phyloP scores from a whole-genome alignment of 2,113 vertebrate species.

The Xiphophorus maculatus region DNA sequence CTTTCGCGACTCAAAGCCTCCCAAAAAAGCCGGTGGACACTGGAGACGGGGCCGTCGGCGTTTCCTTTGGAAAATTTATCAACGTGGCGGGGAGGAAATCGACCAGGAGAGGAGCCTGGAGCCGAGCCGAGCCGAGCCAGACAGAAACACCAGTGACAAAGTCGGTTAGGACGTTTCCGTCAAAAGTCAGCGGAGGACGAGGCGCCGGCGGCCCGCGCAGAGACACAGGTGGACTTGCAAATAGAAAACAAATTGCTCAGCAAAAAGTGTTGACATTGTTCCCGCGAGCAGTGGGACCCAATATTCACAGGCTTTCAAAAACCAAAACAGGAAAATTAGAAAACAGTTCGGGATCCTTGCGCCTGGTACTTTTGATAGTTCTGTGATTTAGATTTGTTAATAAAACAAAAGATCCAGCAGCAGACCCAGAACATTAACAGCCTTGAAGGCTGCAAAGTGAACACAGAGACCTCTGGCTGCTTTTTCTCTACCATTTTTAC shows the following conservation, averaged over 20 bases:
- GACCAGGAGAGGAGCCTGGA: slow-evolving; percentile 6
- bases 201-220: slow-evolving; percentile 42
- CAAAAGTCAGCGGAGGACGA: slow-evolving; percentile 50
- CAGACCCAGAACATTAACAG: slow-evolving; percentile 19
- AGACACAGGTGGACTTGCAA: slow-evolving; percentile 74
- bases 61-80: neutral
- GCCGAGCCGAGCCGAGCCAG: neutral
- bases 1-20: slow-evolving; percentile 11
- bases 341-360: slow-evolving; percentile 15
- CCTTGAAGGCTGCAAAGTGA: slow-evolving; percentile 15
- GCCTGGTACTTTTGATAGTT: slow-evolving; percentile 4
- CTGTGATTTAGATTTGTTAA: slow-evolving; percentile 40
- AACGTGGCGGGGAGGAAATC: slow-evolving; percentile 10
- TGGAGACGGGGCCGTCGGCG: neutral
- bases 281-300: slow-evolving; percentile 29
- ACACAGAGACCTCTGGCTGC: slow-evolving; percentile 6
- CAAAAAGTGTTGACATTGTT: slow-evolving; percentile 52
- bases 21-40: neutral
- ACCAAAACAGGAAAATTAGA: slow-evolving; percentile 28
- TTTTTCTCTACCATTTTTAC: neutral
- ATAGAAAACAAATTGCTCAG: slow-evolving; percentile 74
- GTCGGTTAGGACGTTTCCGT: slow-evolving; percentile 59
- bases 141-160: slow-evolving; percentile 34
- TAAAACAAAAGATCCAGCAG: slow-evolving; percentile 22
- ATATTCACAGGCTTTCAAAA: slow-evolving; percentile 53